phyloP scores from a whole-genome alignment of 2,113 vertebrate genomes.

The Coptodon rendalli region DNA sequence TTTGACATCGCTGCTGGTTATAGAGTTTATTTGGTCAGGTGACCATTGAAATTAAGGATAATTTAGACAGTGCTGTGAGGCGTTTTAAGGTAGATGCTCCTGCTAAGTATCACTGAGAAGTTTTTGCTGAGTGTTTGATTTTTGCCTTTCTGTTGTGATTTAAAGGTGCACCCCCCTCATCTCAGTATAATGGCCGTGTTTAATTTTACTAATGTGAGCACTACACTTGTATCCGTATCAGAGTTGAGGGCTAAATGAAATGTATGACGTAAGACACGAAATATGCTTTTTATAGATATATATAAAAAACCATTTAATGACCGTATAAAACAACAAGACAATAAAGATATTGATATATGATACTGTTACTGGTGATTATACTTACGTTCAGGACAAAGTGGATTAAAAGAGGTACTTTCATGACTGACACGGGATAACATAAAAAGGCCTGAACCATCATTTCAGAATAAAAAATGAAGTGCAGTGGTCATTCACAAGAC shows the following conservation, averaged over 20 bases:
- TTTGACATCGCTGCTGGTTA: neutral
- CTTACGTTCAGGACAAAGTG: neutral
- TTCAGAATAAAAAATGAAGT: neutral
- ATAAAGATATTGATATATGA: neutral
- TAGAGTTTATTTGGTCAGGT: neutral
- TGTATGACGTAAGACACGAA: neutral
- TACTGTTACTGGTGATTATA: neutral
- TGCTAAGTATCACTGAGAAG: neutral
- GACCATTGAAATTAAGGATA: neutral
- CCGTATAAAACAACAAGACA: neutral
- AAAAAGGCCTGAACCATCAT: neutral
- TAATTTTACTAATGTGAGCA: neutral
- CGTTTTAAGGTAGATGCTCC: neutral
- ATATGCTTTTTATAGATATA: neutral
- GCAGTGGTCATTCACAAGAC: neutral
- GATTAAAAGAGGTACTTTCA: neutral
- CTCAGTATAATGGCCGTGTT: neutral
- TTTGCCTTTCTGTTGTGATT: no score
- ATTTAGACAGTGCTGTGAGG: neutral
- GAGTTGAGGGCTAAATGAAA: neutral
- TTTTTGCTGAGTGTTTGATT: neutral
- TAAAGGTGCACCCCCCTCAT: neutral
- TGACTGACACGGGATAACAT: neutral
- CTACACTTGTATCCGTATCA: neutral
- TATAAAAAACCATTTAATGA: conserved; percentile 6